phyloP scores from a whole-genome alignment of 2,113 vertebrate genomes.

The Perccottus glenii region DNA sequence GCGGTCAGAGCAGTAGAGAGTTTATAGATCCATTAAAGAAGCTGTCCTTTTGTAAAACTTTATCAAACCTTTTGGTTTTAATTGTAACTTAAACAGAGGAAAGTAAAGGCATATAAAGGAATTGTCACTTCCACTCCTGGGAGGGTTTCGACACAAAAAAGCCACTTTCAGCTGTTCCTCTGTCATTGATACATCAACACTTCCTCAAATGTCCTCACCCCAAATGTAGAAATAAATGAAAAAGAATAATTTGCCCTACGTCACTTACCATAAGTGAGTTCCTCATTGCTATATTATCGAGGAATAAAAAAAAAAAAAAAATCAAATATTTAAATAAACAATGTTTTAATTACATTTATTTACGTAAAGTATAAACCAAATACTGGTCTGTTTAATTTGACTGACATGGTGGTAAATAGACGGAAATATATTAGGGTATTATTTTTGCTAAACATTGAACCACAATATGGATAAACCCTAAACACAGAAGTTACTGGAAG shows the following conservation, averaged over 20 bases:
- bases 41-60: too few species aligned
- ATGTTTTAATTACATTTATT: too few species aligned
- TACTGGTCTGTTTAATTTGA: too few species aligned
- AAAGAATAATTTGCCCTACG: conserved; percentile 11
- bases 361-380: too few species aligned
- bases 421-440: not conserved
- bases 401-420: not conserved
- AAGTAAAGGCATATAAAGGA: not conserved
- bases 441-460: not conserved
- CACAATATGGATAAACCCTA: conserved; percentile 5
- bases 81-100: not conserved
- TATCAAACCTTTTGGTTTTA: not conserved
- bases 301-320: not conserved
- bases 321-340: not conserved
- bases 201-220: conserved; percentile 64
- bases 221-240: conserved; percentile 57
- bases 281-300: conserved; percentile 7
- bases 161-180: conserved; percentile 57
- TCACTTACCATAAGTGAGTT: conserved; percentile 53
- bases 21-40: not conserved
- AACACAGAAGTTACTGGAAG: conserved; percentile 60
- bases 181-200: conserved; percentile 38
- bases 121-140: conserved; percentile 5
- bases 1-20: not conserved
- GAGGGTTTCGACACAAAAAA: conserved; percentile 56